Conservation (phyloP, 2,797 vertebrate species). For the Cossypha niveicapilla region DNA sequence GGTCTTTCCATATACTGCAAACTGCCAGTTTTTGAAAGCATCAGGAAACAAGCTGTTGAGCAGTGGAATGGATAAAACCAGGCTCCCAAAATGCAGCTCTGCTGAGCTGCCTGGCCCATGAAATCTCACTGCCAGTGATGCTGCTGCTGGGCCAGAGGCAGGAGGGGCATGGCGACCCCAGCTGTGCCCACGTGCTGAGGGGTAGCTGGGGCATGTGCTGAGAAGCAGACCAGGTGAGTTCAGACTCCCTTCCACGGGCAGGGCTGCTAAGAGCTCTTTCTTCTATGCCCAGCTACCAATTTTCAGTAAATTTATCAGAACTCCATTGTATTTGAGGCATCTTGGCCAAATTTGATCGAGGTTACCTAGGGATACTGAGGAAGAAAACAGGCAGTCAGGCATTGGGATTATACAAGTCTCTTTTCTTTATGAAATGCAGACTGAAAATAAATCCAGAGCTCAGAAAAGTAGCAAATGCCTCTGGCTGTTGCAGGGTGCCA, state of each 20-base stretch:
- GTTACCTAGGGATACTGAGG: neutral
- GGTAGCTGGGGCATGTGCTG: neutral
- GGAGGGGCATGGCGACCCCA: rapidly evolving
- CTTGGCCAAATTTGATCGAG: neutral
- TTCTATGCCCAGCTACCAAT: neutral
- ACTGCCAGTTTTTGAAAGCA: neutral
- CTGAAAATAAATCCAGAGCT: neutral
- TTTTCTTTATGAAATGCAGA: neutral
- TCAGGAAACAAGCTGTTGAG: neutral
- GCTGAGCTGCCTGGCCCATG: neutral
- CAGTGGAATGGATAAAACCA: neutral
- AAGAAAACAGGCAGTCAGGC: neutral
- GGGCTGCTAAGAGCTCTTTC: neutral
- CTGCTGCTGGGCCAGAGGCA: neutral
- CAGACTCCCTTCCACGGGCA: neutral
- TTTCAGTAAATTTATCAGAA: neutral
- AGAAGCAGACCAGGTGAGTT: neutral
- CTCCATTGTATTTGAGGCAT: neutral
- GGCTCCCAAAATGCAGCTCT: neutral
- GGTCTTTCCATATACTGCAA: neutral
- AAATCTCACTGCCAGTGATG: neutral
- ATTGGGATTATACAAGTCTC: neutral
- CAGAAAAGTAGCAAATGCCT: neutral
- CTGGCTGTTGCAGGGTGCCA: neutral
- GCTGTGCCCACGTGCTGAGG: rapidly evolving